Base-by-base conservation (phyloP, 2,797 vertebrate species). In the Lindbergichthys nudifrons region DNA sequence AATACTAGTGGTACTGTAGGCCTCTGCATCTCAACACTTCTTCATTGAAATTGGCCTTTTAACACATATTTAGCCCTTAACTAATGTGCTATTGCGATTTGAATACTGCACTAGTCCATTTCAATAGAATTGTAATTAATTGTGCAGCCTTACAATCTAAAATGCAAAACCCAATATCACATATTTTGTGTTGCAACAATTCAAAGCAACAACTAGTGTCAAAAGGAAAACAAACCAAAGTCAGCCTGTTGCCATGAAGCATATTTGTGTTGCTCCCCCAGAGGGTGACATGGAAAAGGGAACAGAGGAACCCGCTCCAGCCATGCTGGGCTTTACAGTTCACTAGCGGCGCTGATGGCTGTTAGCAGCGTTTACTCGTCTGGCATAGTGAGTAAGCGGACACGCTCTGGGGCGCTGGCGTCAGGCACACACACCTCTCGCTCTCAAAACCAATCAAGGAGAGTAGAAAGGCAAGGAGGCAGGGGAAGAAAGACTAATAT, bases 301-400 rank as follows among this genome's bases (percentile, higher is more conserved):
- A 87, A 84, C 57, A 79, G 51, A 75, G 71, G 56, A 78, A 52
- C 67, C 45, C 4, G 42, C 52, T 82, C 47, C 68, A 77, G 72
- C 66, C 52, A 72, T 21, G 66, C 78, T 66, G 72, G 65, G 69
- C 73, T 74, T 84, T 57, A 73, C 85, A 79, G 79, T 75, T 87
- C 74, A 83, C 84, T 76, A 75, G 80, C 69, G 16, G 75, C 30
- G 59, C 82, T 80, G 80, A 81, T 67, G 64, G 80, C 80, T 82
- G 70, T 79, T 79, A 75, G 78, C 19, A 74, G 58, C 75, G 62
- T 85, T 88, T 87, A 80, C 65, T 79, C 18, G 63, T 73, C 77
- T 87, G 83, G 86, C 85, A 79, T 60, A 39, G 65, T 32, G 69
- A 80, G 80, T 70, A 70, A 83, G 72, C 48, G 42, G 81, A 84